Base-by-base conservation (phyloP, 2,113 vertebrate genomes). In the Tragelaphus scriptus region DNA sequence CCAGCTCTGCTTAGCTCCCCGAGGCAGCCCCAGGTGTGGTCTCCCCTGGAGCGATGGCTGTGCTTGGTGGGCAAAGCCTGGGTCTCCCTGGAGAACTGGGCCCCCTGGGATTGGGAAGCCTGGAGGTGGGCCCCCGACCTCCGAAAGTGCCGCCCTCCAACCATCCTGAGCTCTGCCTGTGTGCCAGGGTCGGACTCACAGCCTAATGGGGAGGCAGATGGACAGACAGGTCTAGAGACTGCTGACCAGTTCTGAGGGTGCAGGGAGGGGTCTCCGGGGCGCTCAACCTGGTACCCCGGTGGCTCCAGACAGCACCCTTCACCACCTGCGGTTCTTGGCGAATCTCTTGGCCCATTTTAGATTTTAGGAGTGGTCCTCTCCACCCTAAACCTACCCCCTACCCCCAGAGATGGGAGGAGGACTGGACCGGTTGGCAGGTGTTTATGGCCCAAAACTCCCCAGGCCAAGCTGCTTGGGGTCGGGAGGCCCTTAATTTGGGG, bases 201-300 rank as follows among this genome's bases (percentile, higher is more conserved):
- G n/a, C 2, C 68, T 36, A 2, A n/a, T 0, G n/a, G 26, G 75
- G 61, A 26, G 26, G 23, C 25, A 40, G 53, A 25, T 6, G 61
- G 75, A 53, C 40, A 21, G 59, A 32, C 32, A 13, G 15, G 79
- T 55, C 36, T 1, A 49, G 68, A 91, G 61, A 28, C 15, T 3
- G 3, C 10, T 25, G 61, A 28, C 53, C 0, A 44, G 75, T 21
- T 47, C 32, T 3, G 23, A 77, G 63, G 36, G 5, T 23, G 5
- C 3, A 51, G 55, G 9, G n/a, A 59, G 36, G 14, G 40, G 9
- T 81, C 47, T 53, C 49, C 1, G 0, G 79, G 47, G 79, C 0
- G 2, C 47, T 56, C 15, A 23, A 17, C 71, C 47, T 4, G 40
- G 21, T 16, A 32, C 49, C 15, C 15, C 1, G 0, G 40, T 4